Evolutionary conservation across 2,888 invertebrate genomes (phyloP).

Genomic region (Campoplex nolae): DNA sequence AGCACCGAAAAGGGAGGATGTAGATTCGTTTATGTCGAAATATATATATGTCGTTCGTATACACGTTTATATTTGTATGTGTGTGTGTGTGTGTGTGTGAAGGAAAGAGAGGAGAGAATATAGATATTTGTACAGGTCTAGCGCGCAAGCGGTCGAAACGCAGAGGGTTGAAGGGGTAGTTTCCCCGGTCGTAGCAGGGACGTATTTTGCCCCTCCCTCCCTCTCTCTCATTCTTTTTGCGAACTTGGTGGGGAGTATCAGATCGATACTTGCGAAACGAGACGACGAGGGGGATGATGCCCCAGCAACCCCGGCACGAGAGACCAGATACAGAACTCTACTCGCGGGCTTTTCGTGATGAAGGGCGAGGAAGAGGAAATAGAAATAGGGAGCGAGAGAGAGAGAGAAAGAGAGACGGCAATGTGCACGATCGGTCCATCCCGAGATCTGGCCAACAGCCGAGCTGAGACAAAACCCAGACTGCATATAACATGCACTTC

Average conservation of each 20-base stretch:
- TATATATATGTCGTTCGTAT: neutral
- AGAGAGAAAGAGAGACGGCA: conserved; percentile 71
- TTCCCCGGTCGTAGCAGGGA: conserved; percentile 44
- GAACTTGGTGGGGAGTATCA: conserved; percentile 74
- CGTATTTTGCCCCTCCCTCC: conserved; percentile 26
- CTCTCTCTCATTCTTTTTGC: neutral
- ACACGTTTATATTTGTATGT: neutral
- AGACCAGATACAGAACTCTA: conserved; percentile 61
- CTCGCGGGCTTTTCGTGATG: conserved; percentile 39
- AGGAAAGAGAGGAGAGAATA: neutral
- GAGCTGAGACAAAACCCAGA: conserved; percentile 60
- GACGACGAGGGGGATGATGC: conserved; percentile 71
- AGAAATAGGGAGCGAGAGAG: conserved; percentile 69
- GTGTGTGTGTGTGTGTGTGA: neutral
- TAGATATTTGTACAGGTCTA: conserved; percentile 67
- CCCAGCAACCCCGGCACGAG: conserved; percentile 55
- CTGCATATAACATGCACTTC: conserved; percentile 62
- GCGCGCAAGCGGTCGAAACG: conserved; percentile 67
- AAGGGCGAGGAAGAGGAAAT: conserved; percentile 58
- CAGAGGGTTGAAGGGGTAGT: conserved; percentile 56
- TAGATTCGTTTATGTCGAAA: neutral
- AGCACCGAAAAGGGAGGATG: conserved; percentile 16
- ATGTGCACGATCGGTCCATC: conserved; percentile 80
- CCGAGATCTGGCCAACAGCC: conserved; percentile 75
- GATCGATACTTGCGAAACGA: conserved; percentile 83